Conservation (phyloP, 2,888 invertebrate species). For the Xanthia icteritia region DNA sequence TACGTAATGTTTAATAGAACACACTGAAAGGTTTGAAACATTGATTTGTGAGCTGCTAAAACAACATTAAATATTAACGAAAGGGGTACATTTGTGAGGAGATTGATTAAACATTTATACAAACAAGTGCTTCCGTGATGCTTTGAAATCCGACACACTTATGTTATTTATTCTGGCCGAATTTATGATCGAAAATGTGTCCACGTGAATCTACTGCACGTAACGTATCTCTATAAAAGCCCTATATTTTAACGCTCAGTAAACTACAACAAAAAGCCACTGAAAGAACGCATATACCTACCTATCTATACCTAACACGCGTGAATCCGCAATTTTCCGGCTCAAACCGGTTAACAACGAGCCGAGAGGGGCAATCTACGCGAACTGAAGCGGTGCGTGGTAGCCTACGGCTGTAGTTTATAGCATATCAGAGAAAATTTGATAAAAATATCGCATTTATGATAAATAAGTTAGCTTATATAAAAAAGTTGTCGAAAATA, state of each 20-base stretch:
- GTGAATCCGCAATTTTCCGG: constrained; percentile 55
- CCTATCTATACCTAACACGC: constrained; percentile 4
- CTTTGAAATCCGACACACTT: constrained; percentile 26
- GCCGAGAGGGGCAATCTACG: constrained; percentile 50
- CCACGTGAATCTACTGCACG: not conserved
- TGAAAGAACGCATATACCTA: constrained; percentile 21
- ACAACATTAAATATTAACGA: constrained; percentile 43
- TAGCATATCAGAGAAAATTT: constrained; percentile 42
- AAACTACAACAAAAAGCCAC: constrained; percentile 40
- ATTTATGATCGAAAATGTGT: not conserved
- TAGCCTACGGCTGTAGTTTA: constrained; percentile 47
- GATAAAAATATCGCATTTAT: constrained; percentile 28
- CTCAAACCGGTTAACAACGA: constrained; percentile 36
- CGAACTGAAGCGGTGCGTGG: constrained; percentile 51
- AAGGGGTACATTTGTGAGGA: constrained; percentile 51
- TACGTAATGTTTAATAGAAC: constrained; percentile 10
- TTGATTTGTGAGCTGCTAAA: constrained; percentile 48
- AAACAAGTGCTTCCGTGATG: constrained; percentile 4
- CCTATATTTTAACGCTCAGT: constrained; percentile 16
- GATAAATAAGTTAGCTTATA: constrained; percentile 10
- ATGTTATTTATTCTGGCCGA: constrained; percentile 2
- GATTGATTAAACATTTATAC: constrained; percentile 41
- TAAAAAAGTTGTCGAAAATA: constrained; percentile 35
- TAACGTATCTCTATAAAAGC: not conserved
- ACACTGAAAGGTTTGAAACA: constrained; percentile 14